These are phyloP conservation scores for Nemoura dubitans DNA, from an alignment of 2,888 invertebrate species.

Conservation along the genomic window DNA sequence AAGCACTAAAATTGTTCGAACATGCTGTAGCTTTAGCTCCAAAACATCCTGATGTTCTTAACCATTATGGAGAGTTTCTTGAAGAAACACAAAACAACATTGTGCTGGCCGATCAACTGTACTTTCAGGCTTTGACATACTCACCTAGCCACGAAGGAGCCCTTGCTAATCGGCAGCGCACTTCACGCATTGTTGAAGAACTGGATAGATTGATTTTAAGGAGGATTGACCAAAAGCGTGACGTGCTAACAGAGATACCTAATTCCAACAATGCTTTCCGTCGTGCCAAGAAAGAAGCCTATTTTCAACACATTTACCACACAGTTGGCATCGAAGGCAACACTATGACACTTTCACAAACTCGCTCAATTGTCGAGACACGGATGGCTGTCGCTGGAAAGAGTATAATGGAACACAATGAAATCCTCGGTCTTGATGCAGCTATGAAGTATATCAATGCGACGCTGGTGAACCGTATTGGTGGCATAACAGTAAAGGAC, in stretches of 20 bases:
- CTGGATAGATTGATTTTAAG: constrained; percentile 82
- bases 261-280: constrained; percentile 81
- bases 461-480: constrained; percentile 80
- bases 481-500: constrained; percentile 82
- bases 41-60: constrained; percentile 76
- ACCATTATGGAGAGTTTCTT: constrained; percentile 85
- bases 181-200: constrained; percentile 88
- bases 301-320: constrained; percentile 93
- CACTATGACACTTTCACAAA: constrained; percentile 93
- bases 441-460: constrained; percentile 93
- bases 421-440: constrained; percentile 92
- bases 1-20: constrained; percentile 85
- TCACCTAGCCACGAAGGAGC: constrained; percentile 75
- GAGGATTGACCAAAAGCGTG: constrained; percentile 85
- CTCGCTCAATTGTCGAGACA: constrained; percentile 91
- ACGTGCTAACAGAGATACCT: constrained; percentile 82
- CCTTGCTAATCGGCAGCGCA: constrained; percentile 81
- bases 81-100: constrained; percentile 87
- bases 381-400: constrained; percentile 87
- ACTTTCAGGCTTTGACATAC: constrained; percentile 83
- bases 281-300: constrained; percentile 92
- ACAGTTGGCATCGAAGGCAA: constrained; percentile 98
- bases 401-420: constrained; percentile 96
- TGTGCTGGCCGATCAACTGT: constrained; percentile 89
- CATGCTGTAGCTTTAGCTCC: constrained; percentile 93